Evolutionary conservation across 2,888 invertebrate genomes (phyloP).

Genomic region (Rhabditoides inermis): DNA sequence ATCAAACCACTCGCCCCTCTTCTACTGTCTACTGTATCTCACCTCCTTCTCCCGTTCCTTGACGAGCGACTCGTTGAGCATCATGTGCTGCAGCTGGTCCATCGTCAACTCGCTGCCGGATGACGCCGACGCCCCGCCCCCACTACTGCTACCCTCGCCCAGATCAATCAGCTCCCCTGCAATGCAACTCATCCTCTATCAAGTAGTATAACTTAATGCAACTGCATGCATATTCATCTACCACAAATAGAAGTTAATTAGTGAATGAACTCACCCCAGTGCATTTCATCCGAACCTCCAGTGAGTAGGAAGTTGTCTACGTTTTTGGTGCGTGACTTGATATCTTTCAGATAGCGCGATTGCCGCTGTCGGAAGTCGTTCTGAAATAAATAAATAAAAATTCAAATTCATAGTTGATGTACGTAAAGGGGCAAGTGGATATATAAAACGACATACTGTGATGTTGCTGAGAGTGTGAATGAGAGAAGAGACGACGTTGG

Average conservation of each 20-base stretch:
- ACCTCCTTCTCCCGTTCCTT: conserved; percentile 47
- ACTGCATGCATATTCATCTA: no score
- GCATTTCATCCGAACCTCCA: conserved; percentile 17
- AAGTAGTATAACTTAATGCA: no score
- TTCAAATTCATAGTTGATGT: background rate
- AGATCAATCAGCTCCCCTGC: no score
- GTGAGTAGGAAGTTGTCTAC: conserved; percentile 24
- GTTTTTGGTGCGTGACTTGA: conserved; percentile 59
- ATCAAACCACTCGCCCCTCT: background rate
- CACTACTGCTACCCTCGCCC: no score
- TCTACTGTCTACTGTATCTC: background rate
- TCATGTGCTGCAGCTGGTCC: conserved; percentile 73
- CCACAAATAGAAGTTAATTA: no score
- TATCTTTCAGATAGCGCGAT: conserved; percentile 73
- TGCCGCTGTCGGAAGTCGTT: conserved; percentile 74
- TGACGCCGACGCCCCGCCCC: no score
- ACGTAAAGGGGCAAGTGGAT: no score
- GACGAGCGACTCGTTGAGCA: conserved; percentile 59
- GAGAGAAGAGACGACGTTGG: conserved; percentile 75
- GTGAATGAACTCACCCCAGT: conserved; percentile 25
- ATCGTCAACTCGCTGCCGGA: conserved; percentile 55
- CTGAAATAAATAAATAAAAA: conserved; percentile 12
- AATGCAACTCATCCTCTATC: no score
- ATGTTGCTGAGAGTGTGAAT: conserved; percentile 79
- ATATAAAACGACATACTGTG: no score